phyloP scores from a whole-genome alignment of 2,888 invertebrate genomes.

The Stenurella melanura region DNA sequence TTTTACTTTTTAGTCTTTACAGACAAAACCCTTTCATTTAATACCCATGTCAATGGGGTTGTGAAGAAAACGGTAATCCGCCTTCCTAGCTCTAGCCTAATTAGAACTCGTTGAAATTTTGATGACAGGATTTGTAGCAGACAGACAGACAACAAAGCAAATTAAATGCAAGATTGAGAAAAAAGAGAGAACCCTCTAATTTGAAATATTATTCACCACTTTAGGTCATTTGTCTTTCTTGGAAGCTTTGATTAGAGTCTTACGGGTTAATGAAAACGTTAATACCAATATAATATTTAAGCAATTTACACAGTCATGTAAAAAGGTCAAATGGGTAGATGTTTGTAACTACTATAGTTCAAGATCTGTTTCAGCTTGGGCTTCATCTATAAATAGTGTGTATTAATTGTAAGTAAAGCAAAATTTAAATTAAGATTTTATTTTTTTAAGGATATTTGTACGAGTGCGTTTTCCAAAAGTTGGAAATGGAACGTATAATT shows the following conservation, averaged over 20 bases:
- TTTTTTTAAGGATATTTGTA: not conserved
- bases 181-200: no score
- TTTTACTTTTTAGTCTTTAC: no score
- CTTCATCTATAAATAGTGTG: not conserved
- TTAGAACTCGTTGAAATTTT: no score
- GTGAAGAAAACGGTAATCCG: no score
- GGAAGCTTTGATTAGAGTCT: not conserved
- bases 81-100: no score
- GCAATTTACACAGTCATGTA: slow-evolving; percentile 8
- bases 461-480: not conserved
- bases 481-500: not conserved
- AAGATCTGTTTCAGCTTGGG: slow-evolving; percentile 12
- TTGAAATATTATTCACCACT: not conserved
- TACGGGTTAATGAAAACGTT: slow-evolving; percentile 4
- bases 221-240: slow-evolving; percentile 7
- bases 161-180: no score
- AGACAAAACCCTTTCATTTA: no score
- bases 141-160: no score
- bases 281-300: slow-evolving; percentile 12
- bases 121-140: no score
- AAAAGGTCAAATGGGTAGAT: slow-evolving; percentile 13
- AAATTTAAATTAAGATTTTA: not conserved
- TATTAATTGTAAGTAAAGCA: slow-evolving; percentile 4
- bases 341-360: not conserved
- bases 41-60: no score